Conservation (phyloP, 2,797 vertebrate genomes). For the Hapalemur alaotrensis region DNA sequence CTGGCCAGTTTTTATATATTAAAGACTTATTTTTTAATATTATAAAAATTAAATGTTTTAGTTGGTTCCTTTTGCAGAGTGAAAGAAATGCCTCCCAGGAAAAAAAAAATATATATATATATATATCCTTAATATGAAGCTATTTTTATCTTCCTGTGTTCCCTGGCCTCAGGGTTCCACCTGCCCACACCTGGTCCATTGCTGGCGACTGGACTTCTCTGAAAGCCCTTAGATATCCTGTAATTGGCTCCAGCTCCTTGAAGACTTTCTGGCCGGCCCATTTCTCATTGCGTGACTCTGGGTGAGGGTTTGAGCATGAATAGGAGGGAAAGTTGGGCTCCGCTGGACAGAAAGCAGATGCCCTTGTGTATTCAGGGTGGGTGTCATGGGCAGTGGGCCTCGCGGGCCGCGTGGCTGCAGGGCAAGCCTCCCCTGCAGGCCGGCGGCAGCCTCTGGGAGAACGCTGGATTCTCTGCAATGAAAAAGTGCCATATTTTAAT, state of each 20-base stretch:
- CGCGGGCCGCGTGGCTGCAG: conserved; percentile 9
- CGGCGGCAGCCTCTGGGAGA: conserved; percentile 45
- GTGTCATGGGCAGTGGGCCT: background rate
- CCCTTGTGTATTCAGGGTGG: conserved; percentile 57
- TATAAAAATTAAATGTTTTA: conserved; percentile 61
- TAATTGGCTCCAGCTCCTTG: conserved; percentile 50
- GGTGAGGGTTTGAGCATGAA: conserved; percentile 33
- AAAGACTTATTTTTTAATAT: conserved; percentile 75
- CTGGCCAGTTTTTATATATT: conserved; percentile 83
- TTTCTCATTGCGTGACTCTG: background rate
- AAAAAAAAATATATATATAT: background rate
- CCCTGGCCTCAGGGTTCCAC: conserved; percentile 54
- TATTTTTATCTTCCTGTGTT: conserved; percentile 53
- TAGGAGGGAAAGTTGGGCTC: conserved; percentile 49
- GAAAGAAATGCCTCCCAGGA: conserved; percentile 64
- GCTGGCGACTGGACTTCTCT: conserved; percentile 75
- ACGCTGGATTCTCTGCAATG: conserved; percentile 59
- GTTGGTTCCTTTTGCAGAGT: conserved; percentile 67
- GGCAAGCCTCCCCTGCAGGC: background rate
- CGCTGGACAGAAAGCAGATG: conserved; percentile 68
- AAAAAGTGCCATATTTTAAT: conserved; percentile 79
- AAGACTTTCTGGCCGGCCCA: conserved; percentile 64
- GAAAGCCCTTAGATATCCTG: conserved; percentile 47
- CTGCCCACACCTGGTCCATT: conserved; percentile 66
- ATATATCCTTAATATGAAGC: conserved; percentile 44